Percentiles rank a stretch among this genome's conserved stretches.
Evolutionary conservation across 2,113 vertebrate species (phyloP).

Genomic region (Phocoena phocoena): DNA sequence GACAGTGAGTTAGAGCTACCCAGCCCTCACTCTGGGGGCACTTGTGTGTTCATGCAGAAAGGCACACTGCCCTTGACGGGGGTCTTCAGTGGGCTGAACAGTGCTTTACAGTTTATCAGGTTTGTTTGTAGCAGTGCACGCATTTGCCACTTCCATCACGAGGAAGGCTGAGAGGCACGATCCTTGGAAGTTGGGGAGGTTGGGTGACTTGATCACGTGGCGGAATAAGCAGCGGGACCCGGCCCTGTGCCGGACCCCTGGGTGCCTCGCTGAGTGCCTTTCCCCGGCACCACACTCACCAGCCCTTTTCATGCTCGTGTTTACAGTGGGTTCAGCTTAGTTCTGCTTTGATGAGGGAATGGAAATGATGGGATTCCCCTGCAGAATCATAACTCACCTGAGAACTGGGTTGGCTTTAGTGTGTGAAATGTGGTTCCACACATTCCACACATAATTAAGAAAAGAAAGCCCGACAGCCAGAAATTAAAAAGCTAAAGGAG

Average conservation of each 20-base stretch:
- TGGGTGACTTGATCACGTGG: not conserved
- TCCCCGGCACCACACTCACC: fast-evolving
- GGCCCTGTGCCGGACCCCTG: not conserved
- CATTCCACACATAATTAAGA: not conserved
- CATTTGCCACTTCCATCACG: not conserved
- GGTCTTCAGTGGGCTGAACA: not conserved
- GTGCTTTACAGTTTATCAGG: not conserved
- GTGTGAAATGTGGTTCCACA: slow-evolving; percentile 11
- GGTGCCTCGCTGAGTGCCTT: not conserved
- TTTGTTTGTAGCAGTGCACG: not conserved
- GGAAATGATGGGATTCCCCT: not conserved
- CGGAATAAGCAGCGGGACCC: not conserved
- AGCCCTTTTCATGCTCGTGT: not conserved
- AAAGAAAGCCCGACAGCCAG: not conserved
- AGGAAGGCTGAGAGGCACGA: not conserved
- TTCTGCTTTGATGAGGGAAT: not conserved
- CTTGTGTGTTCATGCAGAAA: not conserved
- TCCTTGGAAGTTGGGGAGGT: not conserved
- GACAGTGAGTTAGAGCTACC: not conserved
- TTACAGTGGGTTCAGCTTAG: not conserved
- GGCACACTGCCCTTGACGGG: not conserved
- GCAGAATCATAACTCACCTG: not conserved
- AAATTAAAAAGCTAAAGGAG: slow-evolving; percentile 30
- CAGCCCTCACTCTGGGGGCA: not conserved
- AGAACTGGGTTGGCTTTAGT: slow-evolving; percentile 27